These are phyloP conservation scores for Misgurnus anguillicaudatus DNA, from an alignment of 2,113 vertebrate species.

Conservation along the genomic window DNA sequence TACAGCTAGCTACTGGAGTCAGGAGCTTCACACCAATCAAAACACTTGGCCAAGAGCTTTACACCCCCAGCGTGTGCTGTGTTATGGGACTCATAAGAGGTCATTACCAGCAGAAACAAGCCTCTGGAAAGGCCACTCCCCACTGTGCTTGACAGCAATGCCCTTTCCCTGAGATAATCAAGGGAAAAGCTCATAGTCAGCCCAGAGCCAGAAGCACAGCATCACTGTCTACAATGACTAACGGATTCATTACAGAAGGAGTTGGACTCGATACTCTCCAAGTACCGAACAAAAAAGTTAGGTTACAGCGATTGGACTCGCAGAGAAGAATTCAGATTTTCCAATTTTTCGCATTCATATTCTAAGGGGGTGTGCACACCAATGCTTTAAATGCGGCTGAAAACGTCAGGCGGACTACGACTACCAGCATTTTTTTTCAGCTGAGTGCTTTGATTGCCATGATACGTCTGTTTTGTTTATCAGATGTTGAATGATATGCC, in stretches of 20 bases:
- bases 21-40: slow-evolving; percentile 16
- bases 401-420: too few species aligned
- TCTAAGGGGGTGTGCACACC: too few species aligned
- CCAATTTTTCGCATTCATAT: not conserved
- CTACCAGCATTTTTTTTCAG: too few species aligned
- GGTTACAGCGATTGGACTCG: not conserved
- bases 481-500: too few species aligned
- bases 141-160: slow-evolving; percentile 38
- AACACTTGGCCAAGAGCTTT: slow-evolving; percentile 9
- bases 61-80: slow-evolving; percentile 14
- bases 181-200: slow-evolving; percentile 52
- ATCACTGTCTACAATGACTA: slow-evolving; percentile 51
- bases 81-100: slow-evolving; percentile 1
- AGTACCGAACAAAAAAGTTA: not conserved
- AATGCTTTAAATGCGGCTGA: too few species aligned
- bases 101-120: slow-evolving; percentile 37
- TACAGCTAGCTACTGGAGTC: slow-evolving; percentile 2
- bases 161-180: slow-evolving; percentile 52
- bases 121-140: slow-evolving; percentile 5
- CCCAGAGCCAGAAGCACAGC: slow-evolving; percentile 28
- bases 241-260: slow-evolving; percentile 52
- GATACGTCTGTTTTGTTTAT: too few species aligned
- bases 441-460: too few species aligned
- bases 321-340: not conserved
- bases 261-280: not conserved